Conservation (phyloP, 1,140 invertebrate genomes). For the Caerostris extrusa region DNA sequence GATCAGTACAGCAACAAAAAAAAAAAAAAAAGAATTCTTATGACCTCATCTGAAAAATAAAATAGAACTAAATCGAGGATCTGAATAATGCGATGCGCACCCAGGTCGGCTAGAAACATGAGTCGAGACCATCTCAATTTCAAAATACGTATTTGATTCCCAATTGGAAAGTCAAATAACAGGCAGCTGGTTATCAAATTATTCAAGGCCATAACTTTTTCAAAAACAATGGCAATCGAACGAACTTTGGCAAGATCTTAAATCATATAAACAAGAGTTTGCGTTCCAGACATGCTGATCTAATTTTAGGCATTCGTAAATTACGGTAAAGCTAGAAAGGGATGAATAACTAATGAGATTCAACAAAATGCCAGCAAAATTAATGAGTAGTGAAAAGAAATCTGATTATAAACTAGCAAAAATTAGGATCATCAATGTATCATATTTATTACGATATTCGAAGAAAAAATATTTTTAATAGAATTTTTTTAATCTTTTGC, state of each 20-base stretch:
- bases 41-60: no score
- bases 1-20: no score
- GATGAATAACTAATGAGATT: no score
- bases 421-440: no score
- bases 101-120: not conserved
- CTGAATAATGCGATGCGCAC: constrained; percentile 8
- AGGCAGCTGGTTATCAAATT: constrained; percentile 16
- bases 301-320: constrained; percentile 59
- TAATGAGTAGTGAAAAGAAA: no score
- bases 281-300: not conserved
- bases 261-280: constrained; percentile 34
- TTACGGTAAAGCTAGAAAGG: not conserved
- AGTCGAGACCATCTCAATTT: constrained; percentile 24
- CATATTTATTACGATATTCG: no score
- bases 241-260: not conserved
- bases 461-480: no score
- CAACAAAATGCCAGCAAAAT: no score
- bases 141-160: constrained; percentile 36
- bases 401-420: no score
- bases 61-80: not conserved
- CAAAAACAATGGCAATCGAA: constrained; percentile 46
- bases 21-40: no score
- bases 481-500: no score
- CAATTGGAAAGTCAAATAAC: constrained; percentile 49
- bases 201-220: constrained; percentile 30